These are phyloP conservation scores for Macaria liturata DNA, from an alignment of 2,888 invertebrate genomes.

Conservation along the genomic window DNA sequence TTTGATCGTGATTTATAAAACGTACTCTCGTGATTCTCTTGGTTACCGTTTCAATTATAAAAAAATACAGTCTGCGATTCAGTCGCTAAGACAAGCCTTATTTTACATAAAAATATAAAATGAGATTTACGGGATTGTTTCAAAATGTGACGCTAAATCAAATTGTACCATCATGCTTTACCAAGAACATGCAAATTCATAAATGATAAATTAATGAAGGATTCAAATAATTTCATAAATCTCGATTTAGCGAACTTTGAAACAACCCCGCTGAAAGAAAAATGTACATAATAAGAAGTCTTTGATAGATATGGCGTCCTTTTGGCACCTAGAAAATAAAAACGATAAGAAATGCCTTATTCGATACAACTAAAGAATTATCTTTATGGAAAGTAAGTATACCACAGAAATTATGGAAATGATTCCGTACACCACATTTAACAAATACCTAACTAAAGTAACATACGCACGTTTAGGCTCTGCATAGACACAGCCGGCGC, in stretches of 20 bases:
- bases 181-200: too few species aligned
- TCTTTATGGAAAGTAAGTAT: slow-evolving; percentile 19
- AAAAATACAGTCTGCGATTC: slow-evolving; percentile 8
- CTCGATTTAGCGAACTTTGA: too few species aligned
- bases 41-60: neutral
- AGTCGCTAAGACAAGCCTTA: slow-evolving; percentile 6
- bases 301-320: slow-evolving; percentile 12
- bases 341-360: slow-evolving; percentile 17
- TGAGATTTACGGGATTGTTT: too few species aligned
- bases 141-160: neutral
- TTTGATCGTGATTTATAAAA: too few species aligned
- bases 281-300: slow-evolving; percentile 1
- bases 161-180: too few species aligned
- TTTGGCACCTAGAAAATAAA: slow-evolving; percentile 17
- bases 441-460: slow-evolving; percentile 19
- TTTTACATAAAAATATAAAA: neutral
- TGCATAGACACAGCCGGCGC: too few species aligned
- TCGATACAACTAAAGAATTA: slow-evolving; percentile 5
- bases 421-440: slow-evolving; percentile 19
- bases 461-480: neutral
- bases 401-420: slow-evolving; percentile 24
- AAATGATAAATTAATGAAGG: too few species aligned
- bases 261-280: neutral
- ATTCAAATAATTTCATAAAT: too few species aligned
- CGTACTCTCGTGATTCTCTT: too few species aligned